Percentiles rank a stretch among this genome's conserved stretches.
Conservation (phyloP, 2,797 vertebrate species). For the Meriones psammophilus region DNA sequence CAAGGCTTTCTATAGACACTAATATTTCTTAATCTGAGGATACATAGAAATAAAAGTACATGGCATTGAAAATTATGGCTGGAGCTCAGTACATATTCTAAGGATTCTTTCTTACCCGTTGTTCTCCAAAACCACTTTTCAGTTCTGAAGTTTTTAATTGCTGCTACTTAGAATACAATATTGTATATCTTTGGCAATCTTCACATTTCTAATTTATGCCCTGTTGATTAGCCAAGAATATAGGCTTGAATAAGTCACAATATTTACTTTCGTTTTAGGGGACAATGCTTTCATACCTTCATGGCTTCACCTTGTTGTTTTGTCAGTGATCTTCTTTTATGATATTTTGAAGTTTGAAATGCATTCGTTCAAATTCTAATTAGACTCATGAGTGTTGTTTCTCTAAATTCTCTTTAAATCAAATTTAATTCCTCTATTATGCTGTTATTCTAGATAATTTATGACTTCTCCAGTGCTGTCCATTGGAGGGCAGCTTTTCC, state of each 20-base stretch:
- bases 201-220: constrained; percentile 55
- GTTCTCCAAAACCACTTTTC: constrained; percentile 55
- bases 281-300: background rate
- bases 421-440: constrained; percentile 56
- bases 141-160: constrained; percentile 60
- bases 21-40: constrained; percentile 64
- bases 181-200: background rate
- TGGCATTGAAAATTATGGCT: constrained; percentile 37
- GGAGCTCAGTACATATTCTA: constrained; percentile 20
- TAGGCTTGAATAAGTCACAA: constrained; percentile 13
- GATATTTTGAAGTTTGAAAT: constrained; percentile 61
- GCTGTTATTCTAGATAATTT: constrained; percentile 18
- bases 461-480: constrained; percentile 21
- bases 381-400: constrained; percentile 38
- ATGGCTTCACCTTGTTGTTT: constrained; percentile 41
- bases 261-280: constrained; percentile 42
- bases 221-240: background rate
- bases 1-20: constrained; percentile 55
- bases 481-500: background rate
- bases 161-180: background rate
- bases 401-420: constrained; percentile 54
- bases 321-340: constrained; percentile 7
- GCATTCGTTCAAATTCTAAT: constrained; percentile 48
- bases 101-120: constrained; percentile 60
- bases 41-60: constrained; percentile 47